phyloP scores from a whole-genome alignment of 2,888 invertebrate species.

The Hirtodrosophila duncani region DNA sequence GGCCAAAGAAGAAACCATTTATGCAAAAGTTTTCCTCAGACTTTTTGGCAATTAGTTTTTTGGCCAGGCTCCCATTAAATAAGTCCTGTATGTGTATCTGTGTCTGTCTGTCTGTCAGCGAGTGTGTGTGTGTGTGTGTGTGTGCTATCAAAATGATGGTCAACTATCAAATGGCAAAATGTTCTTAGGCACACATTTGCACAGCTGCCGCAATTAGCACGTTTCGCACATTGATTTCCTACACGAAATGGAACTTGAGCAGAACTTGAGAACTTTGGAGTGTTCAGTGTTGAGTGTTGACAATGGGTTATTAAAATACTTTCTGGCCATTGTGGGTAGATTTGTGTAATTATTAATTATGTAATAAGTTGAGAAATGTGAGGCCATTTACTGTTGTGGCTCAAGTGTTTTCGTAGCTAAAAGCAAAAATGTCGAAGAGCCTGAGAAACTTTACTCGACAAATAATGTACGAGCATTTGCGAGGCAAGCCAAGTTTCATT shows the following conservation, averaged over 20 bases:
- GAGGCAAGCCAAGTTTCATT: too few species aligned
- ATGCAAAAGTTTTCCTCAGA: slow-evolving; percentile 57
- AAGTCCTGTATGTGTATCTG: slow-evolving; percentile 1
- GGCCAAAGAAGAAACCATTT: slow-evolving; percentile 40
- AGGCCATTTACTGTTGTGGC: slow-evolving; percentile 26
- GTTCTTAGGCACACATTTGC: slow-evolving; percentile 66
- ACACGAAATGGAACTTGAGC: neutral
- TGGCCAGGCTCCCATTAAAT: slow-evolving; percentile 46
- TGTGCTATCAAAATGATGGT: slow-evolving; percentile 63
- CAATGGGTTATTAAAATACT: slow-evolving; percentile 62
- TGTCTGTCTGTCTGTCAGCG: neutral
- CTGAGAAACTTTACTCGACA: too few species aligned
- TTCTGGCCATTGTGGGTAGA: slow-evolving; percentile 7
- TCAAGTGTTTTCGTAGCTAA: too few species aligned
- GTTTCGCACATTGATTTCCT: slow-evolving; percentile 67
- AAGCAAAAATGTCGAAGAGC: too few species aligned
- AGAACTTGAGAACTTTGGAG: slow-evolving; percentile 32
- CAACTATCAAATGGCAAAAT: slow-evolving; percentile 66
- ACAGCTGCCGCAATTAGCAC: slow-evolving; percentile 72
- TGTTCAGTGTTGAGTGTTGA: slow-evolving; percentile 11
- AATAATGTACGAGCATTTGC: too few species aligned
- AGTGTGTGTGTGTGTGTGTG: too few species aligned
- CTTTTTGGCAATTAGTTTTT: slow-evolving; percentile 62
- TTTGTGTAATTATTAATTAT: slow-evolving; percentile 59
- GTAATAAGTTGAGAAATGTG: slow-evolving; percentile 43